A percentile compares a stretch with the other conserved stretches of the same genome.
phyloP scores from a whole-genome alignment of 1,140 invertebrate species.

The Heliothis virescens region DNA sequence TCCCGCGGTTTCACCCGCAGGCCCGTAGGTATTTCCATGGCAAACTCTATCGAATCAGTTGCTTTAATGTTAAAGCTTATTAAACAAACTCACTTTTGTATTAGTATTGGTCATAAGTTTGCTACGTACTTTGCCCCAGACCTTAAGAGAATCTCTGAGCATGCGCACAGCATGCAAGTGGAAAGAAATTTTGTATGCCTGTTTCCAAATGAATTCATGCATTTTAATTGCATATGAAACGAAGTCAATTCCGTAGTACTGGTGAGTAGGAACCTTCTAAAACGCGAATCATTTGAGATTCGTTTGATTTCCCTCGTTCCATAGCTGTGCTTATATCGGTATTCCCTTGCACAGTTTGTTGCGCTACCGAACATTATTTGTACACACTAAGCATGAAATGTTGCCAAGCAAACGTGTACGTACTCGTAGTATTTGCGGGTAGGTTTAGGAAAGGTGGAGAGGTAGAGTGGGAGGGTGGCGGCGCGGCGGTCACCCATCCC shows the following conservation, averaged over 20 bases:
- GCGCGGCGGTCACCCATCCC: conserved; percentile 59
- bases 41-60: too few species aligned
- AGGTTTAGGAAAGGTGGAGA: conserved; percentile 82
- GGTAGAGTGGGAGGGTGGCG: conserved; percentile 57
- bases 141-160: not conserved
- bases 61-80: too few species aligned
- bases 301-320: conserved; percentile 50
- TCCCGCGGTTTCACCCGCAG: too few species aligned
- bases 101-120: too few species aligned
- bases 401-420: conserved; percentile 85
- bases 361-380: conserved; percentile 82
- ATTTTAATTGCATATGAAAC: conserved; percentile 40
- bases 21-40: too few species aligned
- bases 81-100: too few species aligned
- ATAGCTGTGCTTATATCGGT: conserved; percentile 71
- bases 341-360: conserved; percentile 83
- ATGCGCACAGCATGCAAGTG: not conserved
- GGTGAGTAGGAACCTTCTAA: conserved; percentile 36
- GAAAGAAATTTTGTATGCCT: not conserved
- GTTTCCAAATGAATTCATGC: conserved; percentile 38
- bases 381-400: conserved; percentile 86
- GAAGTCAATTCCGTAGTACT: not conserved
- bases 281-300: conserved; percentile 73
- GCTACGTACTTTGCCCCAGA: too few species aligned
- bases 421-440: conserved; percentile 84